Percentiles rank a stretch among this genome's conserved stretches.
Evolutionary conservation across 53 echinoderm and acorn worm species (phyloP).

Genomic region (Actinopyga echinites): DNA sequence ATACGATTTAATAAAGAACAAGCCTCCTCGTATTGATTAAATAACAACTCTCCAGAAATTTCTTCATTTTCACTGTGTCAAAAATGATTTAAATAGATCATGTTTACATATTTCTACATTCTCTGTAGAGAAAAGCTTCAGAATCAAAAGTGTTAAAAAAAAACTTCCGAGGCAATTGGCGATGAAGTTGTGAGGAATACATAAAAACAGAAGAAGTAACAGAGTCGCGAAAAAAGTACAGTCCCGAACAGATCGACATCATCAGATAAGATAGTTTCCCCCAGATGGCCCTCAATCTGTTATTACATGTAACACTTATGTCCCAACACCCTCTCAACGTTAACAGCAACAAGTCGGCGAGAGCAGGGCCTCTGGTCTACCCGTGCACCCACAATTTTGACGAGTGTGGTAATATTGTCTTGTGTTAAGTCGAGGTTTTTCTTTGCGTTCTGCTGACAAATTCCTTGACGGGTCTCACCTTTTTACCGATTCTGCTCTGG

Average conservation of each 20-base stretch:
- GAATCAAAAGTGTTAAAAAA: too few species aligned
- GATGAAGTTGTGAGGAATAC: slow-evolving; percentile 2
- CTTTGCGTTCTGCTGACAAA: slow-evolving; percentile 25
- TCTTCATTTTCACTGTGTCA: too few species aligned
- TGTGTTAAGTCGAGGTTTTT: neutral
- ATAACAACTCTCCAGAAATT: too few species aligned
- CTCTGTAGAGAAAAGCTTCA: too few species aligned
- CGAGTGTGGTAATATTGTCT: slow-evolving; percentile 31
- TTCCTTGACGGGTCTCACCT: slow-evolving; percentile 15
- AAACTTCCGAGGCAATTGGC: too few species aligned
- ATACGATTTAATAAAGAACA: too few species aligned
- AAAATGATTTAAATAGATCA: too few species aligned
- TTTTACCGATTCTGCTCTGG: slow-evolving; percentile 5
- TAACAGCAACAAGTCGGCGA: too few species aligned
- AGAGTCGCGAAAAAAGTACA: neutral
- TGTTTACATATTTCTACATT: too few species aligned
- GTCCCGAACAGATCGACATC: too few species aligned
- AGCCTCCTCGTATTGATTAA: too few species aligned
- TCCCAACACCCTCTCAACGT: neutral
- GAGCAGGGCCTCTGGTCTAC: slow-evolving; percentile 13
- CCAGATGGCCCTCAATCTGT: neutral
- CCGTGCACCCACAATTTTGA: slow-evolving; percentile 4
- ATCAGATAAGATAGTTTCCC: neutral
- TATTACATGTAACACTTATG: slow-evolving; percentile 29
- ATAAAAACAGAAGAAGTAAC: neutral